Percentiles rank a stretch among this genome's conserved stretches.
Conservation (phyloP, 2,888 invertebrate species). For the Serripes groenlandicus region DNA sequence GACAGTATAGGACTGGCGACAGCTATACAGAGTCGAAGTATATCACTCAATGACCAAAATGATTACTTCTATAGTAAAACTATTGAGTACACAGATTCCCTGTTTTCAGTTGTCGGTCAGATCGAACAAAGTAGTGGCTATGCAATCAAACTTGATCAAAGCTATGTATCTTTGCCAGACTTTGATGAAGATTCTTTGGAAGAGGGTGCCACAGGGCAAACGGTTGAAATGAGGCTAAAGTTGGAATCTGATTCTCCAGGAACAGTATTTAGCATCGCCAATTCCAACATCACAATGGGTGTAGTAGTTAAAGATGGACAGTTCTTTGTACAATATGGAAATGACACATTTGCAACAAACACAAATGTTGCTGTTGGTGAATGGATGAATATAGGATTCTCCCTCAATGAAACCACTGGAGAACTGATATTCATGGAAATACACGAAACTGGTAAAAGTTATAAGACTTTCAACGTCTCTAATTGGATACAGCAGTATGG, state of each 20-base stretch:
- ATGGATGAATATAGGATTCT: conserved; percentile 72
- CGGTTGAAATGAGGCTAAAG: conserved; percentile 53
- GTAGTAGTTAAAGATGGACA: conserved; percentile 49
- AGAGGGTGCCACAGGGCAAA: conserved; percentile 19
- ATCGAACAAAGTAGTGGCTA: conserved; percentile 37
- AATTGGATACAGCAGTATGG: conserved; percentile 32
- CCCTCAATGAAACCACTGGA: conserved; percentile 46
- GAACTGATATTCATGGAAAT: conserved; percentile 39
- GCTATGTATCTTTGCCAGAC: conserved; percentile 38
- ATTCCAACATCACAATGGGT: conserved; percentile 43
- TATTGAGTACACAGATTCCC: conserved; percentile 25
- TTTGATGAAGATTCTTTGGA: conserved; percentile 42
- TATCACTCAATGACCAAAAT: conserved; percentile 17
- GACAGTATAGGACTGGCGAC: conserved; percentile 40
- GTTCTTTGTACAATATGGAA: conserved; percentile 48
- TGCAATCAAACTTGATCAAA: conserved; percentile 30
- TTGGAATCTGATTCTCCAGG: conserved; percentile 37
- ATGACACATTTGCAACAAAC: conserved; percentile 52
- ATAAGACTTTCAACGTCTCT: conserved; percentile 41
- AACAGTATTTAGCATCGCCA: conserved; percentile 48
- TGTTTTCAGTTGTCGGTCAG: conserved; percentile 38
- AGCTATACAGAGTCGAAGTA: conserved; percentile 26
- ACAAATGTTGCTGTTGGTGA: conserved; percentile 41
- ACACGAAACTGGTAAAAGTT: conserved; percentile 37
- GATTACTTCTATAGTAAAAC: conserved; percentile 27